phyloP scores from a whole-genome alignment of 2,113 vertebrate species.

The Gambusia affinis region DNA sequence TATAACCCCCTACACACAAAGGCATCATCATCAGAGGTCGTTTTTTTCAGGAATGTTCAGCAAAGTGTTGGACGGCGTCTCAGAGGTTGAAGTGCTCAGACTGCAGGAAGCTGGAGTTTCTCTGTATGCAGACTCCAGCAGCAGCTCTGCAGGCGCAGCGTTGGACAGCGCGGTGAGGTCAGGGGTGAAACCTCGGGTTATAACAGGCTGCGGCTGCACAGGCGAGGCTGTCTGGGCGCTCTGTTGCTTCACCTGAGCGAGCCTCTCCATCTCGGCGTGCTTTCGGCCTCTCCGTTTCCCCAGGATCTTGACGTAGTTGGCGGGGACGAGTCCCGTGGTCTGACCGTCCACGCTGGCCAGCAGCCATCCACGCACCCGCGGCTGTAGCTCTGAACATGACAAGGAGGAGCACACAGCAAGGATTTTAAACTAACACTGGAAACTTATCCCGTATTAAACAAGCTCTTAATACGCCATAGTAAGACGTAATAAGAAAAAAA shows the following conservation, averaged over 20 bases:
- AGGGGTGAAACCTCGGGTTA: constrained; percentile 3
- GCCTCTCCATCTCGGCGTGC: constrained; percentile 78
- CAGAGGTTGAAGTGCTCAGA: constrained; percentile 24
- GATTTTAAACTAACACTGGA: background rate
- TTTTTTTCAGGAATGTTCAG: constrained; percentile 77
- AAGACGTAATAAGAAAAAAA: no score
- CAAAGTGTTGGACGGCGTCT: constrained; percentile 54
- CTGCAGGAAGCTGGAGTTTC: constrained; percentile 62
- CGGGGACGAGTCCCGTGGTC: constrained; percentile 90
- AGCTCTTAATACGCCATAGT: no score
- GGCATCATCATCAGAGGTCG: constrained; percentile 79
- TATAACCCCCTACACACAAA: constrained; percentile 13
- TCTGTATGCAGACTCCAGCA: constrained; percentile 88
- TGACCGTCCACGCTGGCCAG: constrained; percentile 91
- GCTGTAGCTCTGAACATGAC: constrained; percentile 87
- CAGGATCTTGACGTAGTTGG: constrained; percentile 94
- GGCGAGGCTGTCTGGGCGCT: constrained; percentile 27
- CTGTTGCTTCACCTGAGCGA: constrained; percentile 69
- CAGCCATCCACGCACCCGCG: constrained; percentile 94
- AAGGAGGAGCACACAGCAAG: no score
- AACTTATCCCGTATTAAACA: no score
- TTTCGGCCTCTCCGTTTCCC: constrained; percentile 91
- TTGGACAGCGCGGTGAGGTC: constrained; percentile 12
- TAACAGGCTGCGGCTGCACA: constrained; percentile 2
- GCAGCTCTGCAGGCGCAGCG: constrained; percentile 81